phyloP scores from a whole-genome alignment of 2,888 invertebrate genomes.

The Cantharis rufa region DNA sequence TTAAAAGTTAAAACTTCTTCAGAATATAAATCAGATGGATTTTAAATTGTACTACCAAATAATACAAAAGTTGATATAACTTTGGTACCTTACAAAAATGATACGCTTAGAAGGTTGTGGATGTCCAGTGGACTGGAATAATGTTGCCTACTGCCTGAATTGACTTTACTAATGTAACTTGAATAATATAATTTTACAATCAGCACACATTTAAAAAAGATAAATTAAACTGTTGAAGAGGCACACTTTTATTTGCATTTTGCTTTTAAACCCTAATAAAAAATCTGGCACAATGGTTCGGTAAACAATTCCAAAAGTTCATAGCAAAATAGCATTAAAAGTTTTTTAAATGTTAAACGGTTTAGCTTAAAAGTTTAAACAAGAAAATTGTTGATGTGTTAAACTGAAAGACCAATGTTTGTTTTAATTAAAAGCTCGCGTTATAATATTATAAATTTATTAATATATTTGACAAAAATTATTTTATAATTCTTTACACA shows the following conservation, averaged over 20 bases:
- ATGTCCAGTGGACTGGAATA: constrained; percentile 41
- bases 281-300: background rate
- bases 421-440: background rate
- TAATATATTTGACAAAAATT: background rate
- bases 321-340: background rate
- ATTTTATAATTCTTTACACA: too few species aligned
- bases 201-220: constrained; percentile 35
- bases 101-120: constrained; percentile 31
- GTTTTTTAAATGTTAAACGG: background rate
- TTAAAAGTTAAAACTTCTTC: background rate
- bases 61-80: constrained; percentile 34
- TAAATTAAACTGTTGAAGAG: constrained; percentile 14
- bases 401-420: background rate
- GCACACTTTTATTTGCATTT: background rate
- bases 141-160: constrained; percentile 36
- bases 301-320: background rate
- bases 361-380: background rate
- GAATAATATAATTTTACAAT: constrained; percentile 37
- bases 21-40: constrained; percentile 1
- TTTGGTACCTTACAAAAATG: background rate
- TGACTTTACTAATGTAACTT: constrained; percentile 39
- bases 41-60: constrained; percentile 42
- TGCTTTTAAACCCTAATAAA: background rate
- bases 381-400: background rate
- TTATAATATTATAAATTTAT: background rate